Evolutionary conservation across 2,113 vertebrate genomes (phyloP), one percentile per base, ranked within the genome.

Genomic region (Calcarius ornatus): DNA sequence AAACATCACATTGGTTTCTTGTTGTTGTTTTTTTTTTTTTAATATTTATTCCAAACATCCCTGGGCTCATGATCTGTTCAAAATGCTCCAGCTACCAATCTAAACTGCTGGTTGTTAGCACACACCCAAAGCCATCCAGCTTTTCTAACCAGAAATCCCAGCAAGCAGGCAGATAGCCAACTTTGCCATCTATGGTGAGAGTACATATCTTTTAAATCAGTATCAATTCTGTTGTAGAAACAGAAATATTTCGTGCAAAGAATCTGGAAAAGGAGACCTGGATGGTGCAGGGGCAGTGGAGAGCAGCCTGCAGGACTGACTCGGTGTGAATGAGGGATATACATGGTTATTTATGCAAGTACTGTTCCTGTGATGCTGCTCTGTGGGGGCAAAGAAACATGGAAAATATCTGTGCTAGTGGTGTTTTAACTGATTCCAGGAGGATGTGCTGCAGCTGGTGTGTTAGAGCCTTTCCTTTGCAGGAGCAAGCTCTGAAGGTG

Each of bases 1-100:
- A 64, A 92, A 60, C 12, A 18, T 50, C 10, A 35, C 31, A 11
- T 48, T 48, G 35, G 1, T 4, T 15, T 51, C 47, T 69, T 47
- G 13, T 30, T 40, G 19, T 0, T 1, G n/a, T 15, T n/a, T 31
- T 45, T 1, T 19, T n/a, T 37, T 48, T 7, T 24, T n/a, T 14
- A n/a, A 35, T 60, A 61, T 4, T 61, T 57, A 25, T 64, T 88
- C 38, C 28, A 80, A 43, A 45, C 38, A 64, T 47, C 14, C 4
- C 25, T 35, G 40, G 31, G 10, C 42, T 90, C 48, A 21, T 24
- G 25, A 69, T 21, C 42, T 72, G 27, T 43, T 71, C 50, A 69
- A 80, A 27, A 33, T 65, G 25, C 12, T 66, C 12, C 14, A 21
- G 38, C 30, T 28, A n/a, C 31, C 11, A 59, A 6, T 35, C 18